Conservation (phyloP, 1,140 invertebrate species). For the Radopholus similis region DNA sequence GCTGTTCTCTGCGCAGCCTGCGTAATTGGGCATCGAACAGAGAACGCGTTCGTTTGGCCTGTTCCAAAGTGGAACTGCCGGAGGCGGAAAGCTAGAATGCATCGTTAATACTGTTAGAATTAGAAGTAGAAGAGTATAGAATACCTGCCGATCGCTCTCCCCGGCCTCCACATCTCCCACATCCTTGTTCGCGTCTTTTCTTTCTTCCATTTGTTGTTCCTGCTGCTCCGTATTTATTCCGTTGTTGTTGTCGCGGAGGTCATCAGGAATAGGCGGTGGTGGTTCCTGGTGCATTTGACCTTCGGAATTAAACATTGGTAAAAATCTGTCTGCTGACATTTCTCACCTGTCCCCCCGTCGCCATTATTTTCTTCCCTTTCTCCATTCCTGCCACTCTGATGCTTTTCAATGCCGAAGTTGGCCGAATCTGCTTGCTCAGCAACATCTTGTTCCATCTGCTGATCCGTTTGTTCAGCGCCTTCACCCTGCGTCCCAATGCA, state of each 20-base stretch:
- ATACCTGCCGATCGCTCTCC: not conserved
- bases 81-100: not conserved
- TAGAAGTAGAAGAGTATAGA: not conserved
- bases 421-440: not conserved
- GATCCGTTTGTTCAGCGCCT: conserved; percentile 26
- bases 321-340: no score
- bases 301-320: no score
- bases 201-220: not conserved
- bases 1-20: not conserved
- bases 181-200: conserved; percentile 3
- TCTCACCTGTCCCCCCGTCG: no score
- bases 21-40: conserved; percentile 1
- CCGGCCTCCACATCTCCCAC: not conserved
- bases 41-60: not conserved
- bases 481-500: conserved; percentile 40
- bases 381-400: not conserved
- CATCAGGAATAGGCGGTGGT: no score
- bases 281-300: no score
- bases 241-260: not conserved
- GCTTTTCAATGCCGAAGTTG: not conserved
- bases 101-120: not conserved
- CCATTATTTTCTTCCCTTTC: not conserved
- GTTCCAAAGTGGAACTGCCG: not conserved
- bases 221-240: not conserved
- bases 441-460: conserved; percentile 24